Base-by-base conservation (phyloP, 2,113 vertebrate species). In the Crotalus horridus region DNA sequence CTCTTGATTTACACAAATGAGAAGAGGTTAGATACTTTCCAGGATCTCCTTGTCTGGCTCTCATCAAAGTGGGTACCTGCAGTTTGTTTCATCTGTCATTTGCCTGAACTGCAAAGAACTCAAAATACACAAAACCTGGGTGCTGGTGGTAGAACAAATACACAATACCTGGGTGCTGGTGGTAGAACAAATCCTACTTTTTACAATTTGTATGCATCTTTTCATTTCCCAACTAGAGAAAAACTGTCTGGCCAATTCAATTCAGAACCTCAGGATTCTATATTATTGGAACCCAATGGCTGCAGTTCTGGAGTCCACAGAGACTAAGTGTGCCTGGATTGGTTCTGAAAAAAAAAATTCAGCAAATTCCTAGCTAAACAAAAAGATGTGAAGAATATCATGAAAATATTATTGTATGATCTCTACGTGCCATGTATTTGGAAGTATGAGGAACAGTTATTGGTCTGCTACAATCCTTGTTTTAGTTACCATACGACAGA, bases 1-100 rank as follows among this genome's bases (percentile, higher is more conserved):
- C 58, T 26, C 92, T 92, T 88, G 29, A 95, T 92, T 90, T 93
- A 58, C 89, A 93, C 94, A 24, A 93, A 58, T 0, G 0, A 48
- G 59, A 24, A 43, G 17, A 7, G 26, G 24, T 10, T 94, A 91
- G 92, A 15, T 11, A 0, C 89, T 93, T 87, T 0, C 94, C 74
- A 51, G 93, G 92, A 74, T 26, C 93, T 46, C 11, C 0, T 21
- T 3, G n/a, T 26, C 91, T 74, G 89, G 93, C 0, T 1, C 15
- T 58, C 61, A 90, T 58, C 3, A 1, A 23, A 86, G 21, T 0
- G 64, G 93, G 53, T 81, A 55, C 7, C 88, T 61, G 59, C 1
- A 88, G 91, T 87, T 85, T 69, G 2, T 90, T 92, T 91, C n/a
- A 0, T 33, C 6, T 24, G 2, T 26, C 0, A 91, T 87, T n/a